Conservation (phyloP, 2,888 invertebrate genomes). For the Megastigmus dorsalis region DNA sequence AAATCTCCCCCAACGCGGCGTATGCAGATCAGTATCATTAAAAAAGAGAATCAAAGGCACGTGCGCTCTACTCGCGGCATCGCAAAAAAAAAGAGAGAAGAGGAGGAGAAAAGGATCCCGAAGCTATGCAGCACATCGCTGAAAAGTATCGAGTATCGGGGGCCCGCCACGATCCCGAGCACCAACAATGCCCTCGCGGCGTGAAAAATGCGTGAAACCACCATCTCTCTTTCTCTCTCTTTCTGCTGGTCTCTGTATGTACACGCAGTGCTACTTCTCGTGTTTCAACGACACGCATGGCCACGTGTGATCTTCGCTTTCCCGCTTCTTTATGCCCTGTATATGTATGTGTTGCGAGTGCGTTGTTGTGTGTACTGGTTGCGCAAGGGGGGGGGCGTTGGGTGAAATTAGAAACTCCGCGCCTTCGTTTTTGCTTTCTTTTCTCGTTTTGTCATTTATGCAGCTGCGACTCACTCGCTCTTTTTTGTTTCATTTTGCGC, state of each 20-base stretch:
- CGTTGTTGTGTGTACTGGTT: not conserved
- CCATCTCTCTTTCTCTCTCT: not conserved
- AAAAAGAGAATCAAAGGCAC: conserved; percentile 34
- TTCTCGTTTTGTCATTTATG: no score
- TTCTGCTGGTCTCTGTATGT: no score
- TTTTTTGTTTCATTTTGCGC: no score
- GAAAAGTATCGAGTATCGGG: conserved; percentile 28
- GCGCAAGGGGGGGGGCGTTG: not conserved
- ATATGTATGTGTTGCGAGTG: not conserved
- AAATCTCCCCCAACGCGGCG: no score
- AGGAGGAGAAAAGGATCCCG: not conserved
- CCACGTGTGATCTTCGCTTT: no score
- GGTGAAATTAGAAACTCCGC: conserved; percentile 9
- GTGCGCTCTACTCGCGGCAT: not conserved
- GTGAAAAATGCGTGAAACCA: conserved; percentile 6
- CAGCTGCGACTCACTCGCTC: no score
- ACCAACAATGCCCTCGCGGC: not conserved
- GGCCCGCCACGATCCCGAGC: not conserved
- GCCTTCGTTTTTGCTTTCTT: not conserved
- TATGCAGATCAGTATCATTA: conserved; percentile 1
- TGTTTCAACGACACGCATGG: not conserved
- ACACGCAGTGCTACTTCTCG: no score
- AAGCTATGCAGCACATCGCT: not conserved
- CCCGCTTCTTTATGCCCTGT: no score
- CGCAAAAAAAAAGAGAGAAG: not conserved